Evolutionary conservation across 2,113 vertebrate genomes (phyloP).

Genomic region (Notothenia rossii): DNA sequence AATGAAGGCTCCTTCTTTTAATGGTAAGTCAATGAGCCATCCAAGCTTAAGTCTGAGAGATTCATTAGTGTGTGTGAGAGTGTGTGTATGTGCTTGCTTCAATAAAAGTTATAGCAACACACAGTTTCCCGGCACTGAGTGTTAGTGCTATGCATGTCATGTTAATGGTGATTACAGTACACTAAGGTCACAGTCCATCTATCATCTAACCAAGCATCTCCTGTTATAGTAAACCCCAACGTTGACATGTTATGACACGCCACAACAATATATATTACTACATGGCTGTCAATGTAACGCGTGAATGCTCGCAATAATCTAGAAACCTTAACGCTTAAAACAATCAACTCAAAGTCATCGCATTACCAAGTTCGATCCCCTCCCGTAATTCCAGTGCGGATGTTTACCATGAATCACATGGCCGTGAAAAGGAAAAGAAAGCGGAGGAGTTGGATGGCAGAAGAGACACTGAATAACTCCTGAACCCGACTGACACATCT

Average conservation of each 20-base stretch:
- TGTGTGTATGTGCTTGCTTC: slow-evolving; percentile 16
- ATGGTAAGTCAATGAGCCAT: slow-evolving; percentile 69
- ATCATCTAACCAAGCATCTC: slow-evolving; percentile 25
- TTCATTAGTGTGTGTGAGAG: slow-evolving; percentile 44
- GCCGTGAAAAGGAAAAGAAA: too few species aligned
- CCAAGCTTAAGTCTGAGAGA: slow-evolving; percentile 53
- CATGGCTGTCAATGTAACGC: neutral
- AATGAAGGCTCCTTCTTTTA: slow-evolving; percentile 66
- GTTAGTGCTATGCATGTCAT: slow-evolving; percentile 39
- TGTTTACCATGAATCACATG: too few species aligned
- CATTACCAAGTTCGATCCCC: too few species aligned
- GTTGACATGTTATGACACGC: neutral
- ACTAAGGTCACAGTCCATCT: slow-evolving; percentile 32
- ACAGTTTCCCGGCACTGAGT: slow-evolving; percentile 13
- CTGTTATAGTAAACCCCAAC: slow-evolving; percentile 19
- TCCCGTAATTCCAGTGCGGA: too few species aligned
- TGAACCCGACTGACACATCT: neutral
- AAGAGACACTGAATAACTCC: neutral
- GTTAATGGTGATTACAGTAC: slow-evolving; percentile 34
- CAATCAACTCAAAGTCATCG: too few species aligned
- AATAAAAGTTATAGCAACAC: slow-evolving; percentile 35
- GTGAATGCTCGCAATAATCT: too few species aligned
- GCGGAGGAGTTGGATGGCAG: too few species aligned
- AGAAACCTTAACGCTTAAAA: too few species aligned
- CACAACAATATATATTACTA: neutral